Conservation (phyloP, 2,797 vertebrate species). For the Acanthornis magna region DNA sequence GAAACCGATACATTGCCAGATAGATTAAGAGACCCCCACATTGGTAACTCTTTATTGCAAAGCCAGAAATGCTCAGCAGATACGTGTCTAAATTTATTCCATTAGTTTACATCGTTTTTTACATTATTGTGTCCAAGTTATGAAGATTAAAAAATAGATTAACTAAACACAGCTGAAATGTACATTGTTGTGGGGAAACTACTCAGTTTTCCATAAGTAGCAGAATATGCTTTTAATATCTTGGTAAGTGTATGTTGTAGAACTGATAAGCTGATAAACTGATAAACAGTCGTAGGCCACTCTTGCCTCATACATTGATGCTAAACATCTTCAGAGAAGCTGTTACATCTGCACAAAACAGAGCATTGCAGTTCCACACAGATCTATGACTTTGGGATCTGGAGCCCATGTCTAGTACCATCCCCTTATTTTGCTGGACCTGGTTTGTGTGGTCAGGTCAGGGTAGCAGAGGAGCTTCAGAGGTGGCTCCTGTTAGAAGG, state of each 20-base stretch:
- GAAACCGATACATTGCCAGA: background rate
- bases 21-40: background rate
- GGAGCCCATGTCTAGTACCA: background rate
- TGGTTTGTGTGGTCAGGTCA: background rate
- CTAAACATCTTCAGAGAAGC: background rate
- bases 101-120: background rate
- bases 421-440: rapidly evolving
- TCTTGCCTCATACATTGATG: background rate
- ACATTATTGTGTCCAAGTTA: background rate
- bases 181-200: background rate
- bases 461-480: background rate
- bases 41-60: background rate
- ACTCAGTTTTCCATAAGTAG: background rate
- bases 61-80: background rate
- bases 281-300: background rate
- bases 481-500: background rate
- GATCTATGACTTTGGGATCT: background rate
- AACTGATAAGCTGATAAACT: background rate
- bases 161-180: background rate
- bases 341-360: background rate
- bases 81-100: background rate
- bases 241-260: background rate
- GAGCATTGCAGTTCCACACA: background rate
- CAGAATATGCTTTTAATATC: background rate
- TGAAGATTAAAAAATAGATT: background rate